Evolutionary conservation across 2,113 vertebrate genomes (phyloP), one percentile per base, ranked within the genome.

Genomic region (Eublepharis macularius): DNA sequence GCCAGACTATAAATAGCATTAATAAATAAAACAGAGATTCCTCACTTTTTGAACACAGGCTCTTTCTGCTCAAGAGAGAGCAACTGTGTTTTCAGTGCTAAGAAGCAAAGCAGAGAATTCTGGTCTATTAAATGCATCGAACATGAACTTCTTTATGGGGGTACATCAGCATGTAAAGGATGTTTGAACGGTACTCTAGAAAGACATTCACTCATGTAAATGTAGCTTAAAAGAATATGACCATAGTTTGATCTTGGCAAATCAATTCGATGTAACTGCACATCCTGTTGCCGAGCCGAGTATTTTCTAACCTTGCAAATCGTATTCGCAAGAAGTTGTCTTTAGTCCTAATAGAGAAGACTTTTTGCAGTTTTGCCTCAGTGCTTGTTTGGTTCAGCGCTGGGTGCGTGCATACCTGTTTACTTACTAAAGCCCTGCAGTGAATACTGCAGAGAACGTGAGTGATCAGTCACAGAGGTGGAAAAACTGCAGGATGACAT

Each of bases 131-230:
- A 32, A 29, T 51, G 6, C 19, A 76, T 24, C 49, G 21, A 74
- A n/a, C 74, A 76, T 51, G 32, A n/a, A n/a, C 34, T 34, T 76
- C 49, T 4, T 76, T 32, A 76, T 51, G 54, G 69, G 51, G 81
- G 16, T 45, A 47, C 43, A 66, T 66, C 32, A 49, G 45, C 17
- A 36, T 49, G 21, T 29, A 66, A 47, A 76, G 17, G 12, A 41
- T 72, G 11, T 73, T 73, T 54, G 69, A 73, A 43, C 49, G 57
- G 36, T 41, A n/a, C 9, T 43, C 8, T n/a, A 57, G 17, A 69
- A 54, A 47, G 57, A 32, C 0, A 66, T 47, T 1, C 13, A 1
- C n/a, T 45, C 84, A 19, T 10, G 63, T 66, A 1, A 0, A 0
- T 14, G 26, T 32, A 60, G 17, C 34, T 69, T 39, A 14, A 32